A percentile compares a stretch with the other conserved stretches of the same genome.
These are phyloP conservation scores for Acleris literana DNA, from an alignment of 2,888 invertebrate genomes.

Conservation along the genomic window DNA sequence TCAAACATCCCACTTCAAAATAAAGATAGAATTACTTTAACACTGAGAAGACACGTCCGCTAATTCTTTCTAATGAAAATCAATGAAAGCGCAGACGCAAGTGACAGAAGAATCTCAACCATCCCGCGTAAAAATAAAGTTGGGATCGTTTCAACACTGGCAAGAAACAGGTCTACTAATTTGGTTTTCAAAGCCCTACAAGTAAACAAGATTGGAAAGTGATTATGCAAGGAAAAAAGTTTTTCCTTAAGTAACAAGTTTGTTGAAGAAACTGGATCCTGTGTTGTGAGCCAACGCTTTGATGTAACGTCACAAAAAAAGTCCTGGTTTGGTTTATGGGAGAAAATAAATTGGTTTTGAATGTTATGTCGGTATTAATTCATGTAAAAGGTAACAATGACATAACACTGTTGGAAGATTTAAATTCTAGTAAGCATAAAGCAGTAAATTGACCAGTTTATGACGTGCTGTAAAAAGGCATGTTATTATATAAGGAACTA, in stretches of 20 bases:
- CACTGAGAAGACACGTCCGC: no score
- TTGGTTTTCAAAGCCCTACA: slow-evolving; percentile 21
- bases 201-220: slow-evolving; percentile 27
- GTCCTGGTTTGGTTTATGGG: not conserved
- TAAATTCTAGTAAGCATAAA: no score
- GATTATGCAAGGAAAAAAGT: slow-evolving; percentile 29
- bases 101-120: not conserved
- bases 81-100: slow-evolving; percentile 9
- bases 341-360: not conserved
- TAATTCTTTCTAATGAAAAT: slow-evolving; percentile 18
- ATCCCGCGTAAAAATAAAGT: not conserved
- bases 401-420: no score
- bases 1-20: no score
- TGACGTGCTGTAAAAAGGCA: no score
- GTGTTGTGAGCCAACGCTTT: slow-evolving; percentile 7
- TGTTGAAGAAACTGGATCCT: slow-evolving; percentile 11
- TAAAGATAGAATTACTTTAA: no score
- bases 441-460: no score
- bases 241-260: slow-evolving; percentile 34
- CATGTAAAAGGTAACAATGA: no score
- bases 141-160: not conserved
- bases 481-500: no score
- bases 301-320: not conserved
- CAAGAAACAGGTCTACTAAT: slow-evolving; percentile 9
- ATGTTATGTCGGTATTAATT: no score